phyloP scores from a whole-genome alignment of 2,888 invertebrate genomes.

The Emmelina monodactyla region DNA sequence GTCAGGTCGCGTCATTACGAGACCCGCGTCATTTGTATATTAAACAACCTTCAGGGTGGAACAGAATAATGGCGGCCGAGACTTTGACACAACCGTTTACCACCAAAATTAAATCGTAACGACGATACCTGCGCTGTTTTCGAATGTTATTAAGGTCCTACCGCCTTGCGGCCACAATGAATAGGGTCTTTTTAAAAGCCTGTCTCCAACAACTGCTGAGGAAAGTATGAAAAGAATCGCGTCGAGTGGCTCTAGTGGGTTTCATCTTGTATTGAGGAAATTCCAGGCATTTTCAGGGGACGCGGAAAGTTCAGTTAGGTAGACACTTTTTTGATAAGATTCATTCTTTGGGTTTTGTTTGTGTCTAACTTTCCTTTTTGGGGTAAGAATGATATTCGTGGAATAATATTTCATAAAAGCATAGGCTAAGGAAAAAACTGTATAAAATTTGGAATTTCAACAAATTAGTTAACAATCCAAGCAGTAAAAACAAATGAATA shows the following conservation, averaged over 20 bases:
- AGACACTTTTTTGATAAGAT: background rate
- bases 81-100: conserved; percentile 59
- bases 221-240: conserved; percentile 46
- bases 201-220: conserved; percentile 46
- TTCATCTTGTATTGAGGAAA: background rate
- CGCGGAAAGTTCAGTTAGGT: background rate
- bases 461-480: no score
- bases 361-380: background rate
- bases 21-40: conserved; percentile 61
- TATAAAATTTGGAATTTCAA: background rate
- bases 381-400: no score
- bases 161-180: conserved; percentile 59
- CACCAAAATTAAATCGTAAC: conserved; percentile 61
- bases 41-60: conserved; percentile 60
- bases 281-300: background rate
- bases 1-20: conserved; percentile 51
- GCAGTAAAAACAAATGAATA: no score
- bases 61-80: conserved; percentile 56
- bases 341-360: conserved; percentile 1
- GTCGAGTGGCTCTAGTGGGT: background rate
- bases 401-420: no score
- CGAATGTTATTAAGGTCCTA: conserved; percentile 49
- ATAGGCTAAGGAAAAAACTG: background rate
- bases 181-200: conserved; percentile 54
- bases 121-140: conserved; percentile 51